Evolutionary conservation across 1,140 invertebrate genomes (phyloP).

Genomic region (Anastatus disparis): DNA sequence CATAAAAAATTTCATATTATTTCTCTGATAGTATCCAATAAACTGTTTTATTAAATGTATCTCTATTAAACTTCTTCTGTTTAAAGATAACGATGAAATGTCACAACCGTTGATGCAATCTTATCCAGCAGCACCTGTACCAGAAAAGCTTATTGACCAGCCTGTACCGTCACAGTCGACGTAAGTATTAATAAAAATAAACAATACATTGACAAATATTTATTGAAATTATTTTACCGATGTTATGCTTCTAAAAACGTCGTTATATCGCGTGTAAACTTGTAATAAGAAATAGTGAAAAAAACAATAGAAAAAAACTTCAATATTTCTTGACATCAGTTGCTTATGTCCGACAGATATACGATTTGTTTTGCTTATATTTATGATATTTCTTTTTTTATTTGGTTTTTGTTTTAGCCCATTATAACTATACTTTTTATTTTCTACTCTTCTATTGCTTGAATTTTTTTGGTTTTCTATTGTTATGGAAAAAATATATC

Average conservation of each 20-base stretch:
- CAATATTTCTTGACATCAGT: conserved; percentile 42
- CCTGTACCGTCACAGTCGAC: conserved; percentile 79
- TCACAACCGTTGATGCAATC: conserved; percentile 76
- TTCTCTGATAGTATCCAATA: neutral
- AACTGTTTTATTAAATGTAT: too few species aligned
- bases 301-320: conserved; percentile 34
- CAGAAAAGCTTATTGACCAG: conserved; percentile 77
- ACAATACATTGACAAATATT: neutral
- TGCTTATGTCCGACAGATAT: conserved; percentile 47
- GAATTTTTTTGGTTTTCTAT: too few species aligned
- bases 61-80: too few species aligned
- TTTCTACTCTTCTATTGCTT: too few species aligned
- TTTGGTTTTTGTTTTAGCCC: too few species aligned
- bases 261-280: neutral
- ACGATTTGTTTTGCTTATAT: conserved; percentile 80
- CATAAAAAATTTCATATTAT: neutral
- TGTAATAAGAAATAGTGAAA: conserved; percentile 9
- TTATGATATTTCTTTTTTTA: conserved; percentile 72
- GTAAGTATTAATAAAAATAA: conserved; percentile 68
- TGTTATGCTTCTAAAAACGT: neutral
- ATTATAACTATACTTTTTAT: too few species aligned
- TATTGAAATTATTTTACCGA: neutral
- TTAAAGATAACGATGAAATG: conserved; percentile 60
- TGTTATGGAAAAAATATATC: too few species aligned
- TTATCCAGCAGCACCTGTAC: conserved; percentile 74